Base-by-base conservation (phyloP, 2,888 invertebrate species). In the Drosophila setosimentum region DNA sequence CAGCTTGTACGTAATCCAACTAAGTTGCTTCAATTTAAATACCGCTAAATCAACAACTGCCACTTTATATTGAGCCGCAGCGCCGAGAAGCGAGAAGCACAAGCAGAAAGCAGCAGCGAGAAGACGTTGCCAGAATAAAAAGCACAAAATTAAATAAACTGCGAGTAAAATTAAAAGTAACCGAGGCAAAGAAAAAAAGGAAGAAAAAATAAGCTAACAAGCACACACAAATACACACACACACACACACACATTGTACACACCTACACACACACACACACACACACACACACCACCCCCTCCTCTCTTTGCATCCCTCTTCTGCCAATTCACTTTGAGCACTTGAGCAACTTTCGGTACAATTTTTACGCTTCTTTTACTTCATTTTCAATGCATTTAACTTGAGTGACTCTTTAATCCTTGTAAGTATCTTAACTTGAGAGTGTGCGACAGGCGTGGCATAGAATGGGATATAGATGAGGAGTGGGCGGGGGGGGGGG, bases 331-430 rank as follows among this genome's bases (percentile, higher is more conserved):
- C 58, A 42, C 29, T 64, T 48, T 35, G 54, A 29, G 61, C 60
- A 76, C 66, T 78, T 61, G 76, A 74, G 68, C 71, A 81, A 80
- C 68, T 86, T 85, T 80, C 75, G 75, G 66, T 76, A 82, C 75
- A 78, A 80, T 89, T 89, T 90, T 87, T 90, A 87, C 89, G 91
- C 89, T 90, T 84, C 90, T 91, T 91, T 91, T 91, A 82, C 82
- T 90, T 87, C 89, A 91, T 89, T 91, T 91, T 90, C 87, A 91
- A 91, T 91, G 91, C 92, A 91, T 92, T 92, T 92, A 92, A 92
- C 91, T 92, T 91, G 91, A 92, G 91, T 92, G 91, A 92, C 91
- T 92, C 92, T 90, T 92, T 92, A 92, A 92, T 92, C 91, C 90
- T 87, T 88, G 90, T 91, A 91, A 92, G 91, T 86, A 87, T 91